Conservation (phyloP, 2,113 vertebrate species). For the Ivindomyrus marchei region DNA sequence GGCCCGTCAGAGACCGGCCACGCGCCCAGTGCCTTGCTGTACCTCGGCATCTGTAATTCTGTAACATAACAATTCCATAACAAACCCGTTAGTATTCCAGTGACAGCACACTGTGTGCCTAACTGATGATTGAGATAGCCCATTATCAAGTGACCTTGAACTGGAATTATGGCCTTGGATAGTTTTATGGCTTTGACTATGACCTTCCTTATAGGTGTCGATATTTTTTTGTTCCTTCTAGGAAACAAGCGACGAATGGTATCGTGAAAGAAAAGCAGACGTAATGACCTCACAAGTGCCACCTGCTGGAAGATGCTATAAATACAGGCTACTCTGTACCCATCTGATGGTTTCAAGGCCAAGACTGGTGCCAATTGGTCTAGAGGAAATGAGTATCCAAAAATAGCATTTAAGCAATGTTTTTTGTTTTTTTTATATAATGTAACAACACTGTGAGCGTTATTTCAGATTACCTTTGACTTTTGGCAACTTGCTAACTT, state of each 20-base stretch:
- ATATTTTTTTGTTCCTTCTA: conserved; percentile 21
- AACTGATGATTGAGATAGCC: background rate
- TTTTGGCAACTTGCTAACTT: conserved; percentile 33
- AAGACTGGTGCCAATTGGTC: conserved; percentile 19
- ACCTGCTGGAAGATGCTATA: conserved; percentile 44
- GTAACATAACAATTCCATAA: background rate
- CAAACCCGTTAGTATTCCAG: background rate
- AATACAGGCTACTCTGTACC: conserved; percentile 32
- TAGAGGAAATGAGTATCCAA: conserved; percentile 16
- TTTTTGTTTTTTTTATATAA: conserved; percentile 18
- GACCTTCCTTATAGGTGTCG: background rate
- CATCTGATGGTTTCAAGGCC: background rate
- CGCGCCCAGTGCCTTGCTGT: no score
- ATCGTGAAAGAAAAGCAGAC: conserved; percentile 75
- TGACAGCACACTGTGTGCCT: background rate
- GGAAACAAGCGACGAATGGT: conserved; percentile 72
- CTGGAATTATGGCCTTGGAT: conserved; percentile 34
- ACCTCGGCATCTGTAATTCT: background rate
- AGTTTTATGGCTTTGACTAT: conserved; percentile 28
- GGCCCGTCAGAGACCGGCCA: background rate
- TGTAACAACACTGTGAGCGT: conserved; percentile 59
- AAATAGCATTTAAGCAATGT: conserved; percentile 27
- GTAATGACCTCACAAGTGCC: conserved; percentile 50
- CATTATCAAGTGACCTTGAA: conserved; percentile 43
- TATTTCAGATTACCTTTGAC: conserved; percentile 46